Evolutionary conservation across 2,797 vertebrate genomes (phyloP).

Genomic region (Danio albolineatus): DNA sequence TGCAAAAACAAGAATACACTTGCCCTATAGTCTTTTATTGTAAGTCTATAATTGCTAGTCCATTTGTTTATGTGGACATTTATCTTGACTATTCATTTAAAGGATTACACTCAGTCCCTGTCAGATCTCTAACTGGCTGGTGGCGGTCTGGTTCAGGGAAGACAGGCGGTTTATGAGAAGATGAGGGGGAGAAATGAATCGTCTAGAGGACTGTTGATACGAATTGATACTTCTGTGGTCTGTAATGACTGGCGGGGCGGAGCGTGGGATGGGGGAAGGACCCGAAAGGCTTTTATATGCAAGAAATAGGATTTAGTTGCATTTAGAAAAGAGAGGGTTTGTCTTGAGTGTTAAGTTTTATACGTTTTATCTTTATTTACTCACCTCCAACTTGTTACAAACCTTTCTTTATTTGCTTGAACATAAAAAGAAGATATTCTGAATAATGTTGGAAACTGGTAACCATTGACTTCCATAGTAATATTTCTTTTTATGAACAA

Average conservation of each 20-base stretch:
- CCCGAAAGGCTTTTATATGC: background rate
- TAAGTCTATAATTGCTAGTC: background rate
- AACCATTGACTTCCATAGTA: no score
- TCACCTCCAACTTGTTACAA: no score
- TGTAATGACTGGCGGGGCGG: slow-evolving; percentile 27
- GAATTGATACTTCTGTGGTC: slow-evolving; percentile 40
- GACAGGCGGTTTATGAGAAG: slow-evolving; percentile 2
- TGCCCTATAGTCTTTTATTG: background rate
- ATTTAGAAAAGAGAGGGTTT: background rate
- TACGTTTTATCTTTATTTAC: no score
- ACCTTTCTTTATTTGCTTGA: no score
- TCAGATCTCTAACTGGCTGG: background rate
- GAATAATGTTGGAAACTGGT: no score
- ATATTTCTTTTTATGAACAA: no score
- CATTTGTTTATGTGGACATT: slow-evolving; percentile 1
- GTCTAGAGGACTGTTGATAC: slow-evolving; percentile 35
- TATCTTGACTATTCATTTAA: background rate
- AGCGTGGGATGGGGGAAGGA: slow-evolving; percentile 9
- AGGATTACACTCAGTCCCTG: background rate
- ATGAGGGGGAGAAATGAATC: slow-evolving; percentile 25
- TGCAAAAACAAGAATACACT: background rate
- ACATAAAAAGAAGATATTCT: no score
- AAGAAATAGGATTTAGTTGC: background rate
- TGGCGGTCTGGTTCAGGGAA: background rate
- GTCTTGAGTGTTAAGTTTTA: background rate